Percentiles rank a stretch among this genome's conserved stretches.
phyloP scores from a whole-genome alignment of 1,140 invertebrate genomes.

The Antheraea pernyi region DNA sequence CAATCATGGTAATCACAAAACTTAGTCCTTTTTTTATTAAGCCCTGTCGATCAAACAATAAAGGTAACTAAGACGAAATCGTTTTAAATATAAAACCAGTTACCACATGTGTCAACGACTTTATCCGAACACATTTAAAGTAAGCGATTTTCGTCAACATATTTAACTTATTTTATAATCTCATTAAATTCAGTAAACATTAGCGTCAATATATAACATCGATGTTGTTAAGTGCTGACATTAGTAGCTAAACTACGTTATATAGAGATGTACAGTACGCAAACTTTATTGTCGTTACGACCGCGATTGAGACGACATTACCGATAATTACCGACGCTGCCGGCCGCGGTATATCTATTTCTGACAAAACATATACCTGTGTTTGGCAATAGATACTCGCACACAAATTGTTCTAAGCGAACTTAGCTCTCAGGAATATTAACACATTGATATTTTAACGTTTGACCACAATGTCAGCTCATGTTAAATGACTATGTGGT shows the following conservation, averaged over 20 bases:
- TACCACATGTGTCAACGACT: not conserved
- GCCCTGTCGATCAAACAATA: not conserved
- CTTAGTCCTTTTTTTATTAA: too few relatives aligned
- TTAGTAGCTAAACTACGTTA: slow-evolving; percentile 3
- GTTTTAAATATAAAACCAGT: not conserved
- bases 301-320: too few relatives aligned
- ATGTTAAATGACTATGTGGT: too few relatives aligned
- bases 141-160: not conserved
- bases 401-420: too few relatives aligned
- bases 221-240: slow-evolving; percentile 8
- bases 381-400: too few relatives aligned
- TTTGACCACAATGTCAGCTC: too few relatives aligned
- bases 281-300: not conserved
- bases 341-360: too few relatives aligned
- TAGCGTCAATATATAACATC: slow-evolving; percentile 8
- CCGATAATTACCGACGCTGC: too few relatives aligned
- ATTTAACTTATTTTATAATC: slow-evolving; percentile 4
- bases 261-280: not conserved
- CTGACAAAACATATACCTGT: too few relatives aligned
- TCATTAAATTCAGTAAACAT: slow-evolving; percentile 14
- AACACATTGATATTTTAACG: too few relatives aligned
- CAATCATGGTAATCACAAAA: too few relatives aligned
- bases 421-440: too few relatives aligned
- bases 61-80: not conserved
- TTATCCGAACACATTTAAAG: not conserved